These are phyloP conservation scores for Naso thynnoides DNA, from an alignment of 2,797 vertebrate species.

Conservation along the genomic window DNA sequence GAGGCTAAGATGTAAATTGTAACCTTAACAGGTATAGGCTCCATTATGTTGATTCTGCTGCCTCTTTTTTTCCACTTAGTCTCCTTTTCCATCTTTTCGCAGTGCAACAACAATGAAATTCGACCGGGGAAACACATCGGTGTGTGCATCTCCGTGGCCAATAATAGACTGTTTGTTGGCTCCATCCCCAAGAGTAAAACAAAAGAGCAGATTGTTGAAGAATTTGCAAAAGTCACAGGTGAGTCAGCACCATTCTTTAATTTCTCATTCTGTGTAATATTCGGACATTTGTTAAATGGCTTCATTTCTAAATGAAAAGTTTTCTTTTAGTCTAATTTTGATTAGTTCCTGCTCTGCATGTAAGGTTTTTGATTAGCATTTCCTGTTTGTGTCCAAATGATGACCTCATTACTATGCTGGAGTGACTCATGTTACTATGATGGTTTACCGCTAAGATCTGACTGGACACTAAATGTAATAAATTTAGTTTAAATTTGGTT, in stretches of 20 bases:
- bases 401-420: slow-evolving; percentile 55
- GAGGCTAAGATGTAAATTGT: not conserved
- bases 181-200: slow-evolving; percentile 99
- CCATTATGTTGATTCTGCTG: not conserved
- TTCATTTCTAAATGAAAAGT: not conserved
- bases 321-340: not conserved
- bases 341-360: not conserved
- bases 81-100: slow-evolving; percentile 35
- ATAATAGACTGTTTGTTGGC: slow-evolving; percentile 99
- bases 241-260: slow-evolving; percentile 55
- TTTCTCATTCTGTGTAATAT: not conserved
- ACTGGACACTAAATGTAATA: slow-evolving; percentile 49
- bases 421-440: slow-evolving; percentile 74
- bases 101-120: slow-evolving; percentile 99
- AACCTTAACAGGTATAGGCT: not conserved
- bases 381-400: slow-evolving; percentile 65
- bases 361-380: not conserved
- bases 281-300: not conserved
- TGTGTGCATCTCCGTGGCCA: slow-evolving; percentile 99
- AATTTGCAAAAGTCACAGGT: slow-evolving; percentile 99
- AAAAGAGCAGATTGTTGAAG: slow-evolving; percentile 99
- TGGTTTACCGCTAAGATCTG: slow-evolving; percentile 78
- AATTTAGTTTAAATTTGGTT: not conserved
- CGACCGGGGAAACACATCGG: slow-evolving; percentile 99
- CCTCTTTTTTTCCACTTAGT: not conserved